Evolutionary conservation across 2,888 invertebrate genomes (phyloP).

Genomic region (Eilema sororculum): DNA sequence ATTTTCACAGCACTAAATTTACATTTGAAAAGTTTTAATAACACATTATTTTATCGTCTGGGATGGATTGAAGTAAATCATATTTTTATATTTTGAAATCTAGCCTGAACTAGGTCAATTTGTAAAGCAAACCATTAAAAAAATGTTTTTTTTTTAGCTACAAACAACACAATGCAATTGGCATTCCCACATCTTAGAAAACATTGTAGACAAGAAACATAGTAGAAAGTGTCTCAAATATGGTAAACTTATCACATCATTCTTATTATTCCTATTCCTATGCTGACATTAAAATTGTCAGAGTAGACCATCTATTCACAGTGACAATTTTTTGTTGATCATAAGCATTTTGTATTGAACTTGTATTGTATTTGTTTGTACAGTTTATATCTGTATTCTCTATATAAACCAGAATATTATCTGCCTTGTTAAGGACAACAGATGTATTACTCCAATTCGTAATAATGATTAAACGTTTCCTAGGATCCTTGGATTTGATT

Average conservation of each 20-base stretch:
- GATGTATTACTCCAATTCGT: not conserved
- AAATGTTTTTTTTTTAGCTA: constrained; percentile 22
- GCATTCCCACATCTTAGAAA: constrained; percentile 63
- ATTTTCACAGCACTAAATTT: no score
- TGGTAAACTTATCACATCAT: constrained; percentile 19
- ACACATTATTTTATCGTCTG: not conserved
- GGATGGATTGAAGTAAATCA: no score
- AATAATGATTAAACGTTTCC: constrained; percentile 1
- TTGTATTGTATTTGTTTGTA: not conserved
- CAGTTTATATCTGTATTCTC: not conserved
- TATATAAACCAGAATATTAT: not conserved
- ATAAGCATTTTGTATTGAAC: not conserved
- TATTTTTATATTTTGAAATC: not conserved
- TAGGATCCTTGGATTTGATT: constrained; percentile 1
- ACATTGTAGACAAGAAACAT: constrained; percentile 30
- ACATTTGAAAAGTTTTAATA: no score
- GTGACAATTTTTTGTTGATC: not conserved
- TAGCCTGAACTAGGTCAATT: not conserved
- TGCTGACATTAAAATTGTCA: not conserved
- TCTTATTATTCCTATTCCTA: not conserved
- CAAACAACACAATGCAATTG: constrained; percentile 56
- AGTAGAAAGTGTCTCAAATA: constrained; percentile 35
- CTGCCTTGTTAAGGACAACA: not conserved
- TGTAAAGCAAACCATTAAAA: constrained; percentile 3
- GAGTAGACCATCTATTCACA: not conserved